Evolutionary conservation across 1,140 invertebrate genomes (phyloP).

Genomic region (Phenacoccus solenopsis): DNA sequence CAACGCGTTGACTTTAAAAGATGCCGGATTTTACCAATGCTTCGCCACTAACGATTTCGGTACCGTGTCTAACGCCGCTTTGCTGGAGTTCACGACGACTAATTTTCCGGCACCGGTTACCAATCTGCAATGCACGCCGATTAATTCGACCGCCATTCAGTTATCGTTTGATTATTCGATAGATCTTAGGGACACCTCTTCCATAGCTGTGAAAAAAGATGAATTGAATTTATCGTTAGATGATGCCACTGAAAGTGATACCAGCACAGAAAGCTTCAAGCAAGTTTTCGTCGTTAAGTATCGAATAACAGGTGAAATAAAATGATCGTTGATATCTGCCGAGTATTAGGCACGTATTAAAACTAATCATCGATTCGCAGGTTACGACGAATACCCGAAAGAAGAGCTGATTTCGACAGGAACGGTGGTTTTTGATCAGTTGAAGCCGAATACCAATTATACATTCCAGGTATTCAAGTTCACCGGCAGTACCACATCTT

Average conservation of each 20-base stretch:
- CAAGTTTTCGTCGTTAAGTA: too few species aligned
- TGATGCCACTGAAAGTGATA: too few species aligned
- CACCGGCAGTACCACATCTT: background rate
- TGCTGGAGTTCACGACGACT: background rate
- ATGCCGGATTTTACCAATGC: background rate
- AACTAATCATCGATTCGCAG: too few species aligned
- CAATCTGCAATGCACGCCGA: background rate
- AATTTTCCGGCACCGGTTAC: background rate
- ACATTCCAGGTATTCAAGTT: background rate
- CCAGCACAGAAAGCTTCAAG: too few species aligned
- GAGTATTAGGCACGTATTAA: too few species aligned
- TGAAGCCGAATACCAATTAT: background rate
- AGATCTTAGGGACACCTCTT: too few species aligned
- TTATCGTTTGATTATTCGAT: background rate
- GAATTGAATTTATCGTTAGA: too few species aligned
- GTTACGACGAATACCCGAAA: too few species aligned
- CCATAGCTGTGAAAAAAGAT: too few species aligned
- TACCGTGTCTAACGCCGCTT: background rate
- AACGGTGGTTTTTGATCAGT: background rate
- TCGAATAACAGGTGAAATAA: too few species aligned
- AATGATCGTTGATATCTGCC: too few species aligned
- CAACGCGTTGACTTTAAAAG: background rate
- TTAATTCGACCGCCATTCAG: background rate
- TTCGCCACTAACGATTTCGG: background rate
- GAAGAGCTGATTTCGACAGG: too few species aligned